Base-by-base conservation (phyloP, 2,888 invertebrate species). In the Coenonympha glycerion region DNA sequence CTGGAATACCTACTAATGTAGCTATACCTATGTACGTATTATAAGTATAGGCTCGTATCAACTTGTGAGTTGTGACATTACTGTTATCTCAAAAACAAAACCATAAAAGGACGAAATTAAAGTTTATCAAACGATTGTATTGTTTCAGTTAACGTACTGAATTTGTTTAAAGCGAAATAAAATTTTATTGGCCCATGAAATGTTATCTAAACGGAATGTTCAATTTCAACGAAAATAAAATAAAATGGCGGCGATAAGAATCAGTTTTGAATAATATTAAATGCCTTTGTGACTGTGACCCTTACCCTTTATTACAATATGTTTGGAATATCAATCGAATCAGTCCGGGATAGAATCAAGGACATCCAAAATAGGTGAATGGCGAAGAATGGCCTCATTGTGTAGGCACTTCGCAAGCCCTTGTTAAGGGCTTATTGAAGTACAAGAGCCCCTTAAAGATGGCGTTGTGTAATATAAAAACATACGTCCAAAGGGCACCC, bases 341-440 rank as follows among this genome's bases (percentile, higher is more conserved):
- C 46, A 51, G 47, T 55, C 34, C 42, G 55, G 53, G 41, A 56
- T 48, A 49, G 50, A 80, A 84, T 81, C 79, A 83, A 84, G 85
- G 82, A 71, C 84, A 82, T 77, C 76, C 80, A 77, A 80, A 77
- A 69, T 69, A 70, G 69, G 73, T 73, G 73, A 73, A 78, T 64
- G 60, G 50, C 57, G 69, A 71, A 75, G 60, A 76, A 76, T 75
- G 69, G 66, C 65, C 63, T 78, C 73, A 77, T 80, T 84, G 79
- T 78, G 76, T 63, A 69, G 71, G 66, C 62, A 70, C 78, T 76
- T 69, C 64, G 57, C 63, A 55, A 79, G 81, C 65, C 60, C 82
- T 85, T 86, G 71, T 84, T 80, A 81, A 69, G 73, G 71, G 72
- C 72, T 79, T 78, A 84, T 86, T 85, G 82, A 80, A 76, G 79